These are phyloP conservation scores for Thamnophis sirtalis DNA, from an alignment of 2,113 vertebrate genomes.

Conservation along the genomic window DNA sequence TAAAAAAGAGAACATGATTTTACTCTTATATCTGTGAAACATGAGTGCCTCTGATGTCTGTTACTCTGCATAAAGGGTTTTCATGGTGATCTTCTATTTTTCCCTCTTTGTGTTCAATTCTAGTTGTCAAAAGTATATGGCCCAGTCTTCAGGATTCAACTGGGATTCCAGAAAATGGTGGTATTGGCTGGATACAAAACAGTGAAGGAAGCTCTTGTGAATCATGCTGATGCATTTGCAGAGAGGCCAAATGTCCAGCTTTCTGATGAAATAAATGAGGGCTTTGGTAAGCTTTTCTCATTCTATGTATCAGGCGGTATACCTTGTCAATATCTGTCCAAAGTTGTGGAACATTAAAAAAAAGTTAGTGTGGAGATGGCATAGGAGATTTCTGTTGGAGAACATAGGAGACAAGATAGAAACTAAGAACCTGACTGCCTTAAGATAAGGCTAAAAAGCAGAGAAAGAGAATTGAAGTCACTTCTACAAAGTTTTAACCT, in stretches of 20 bases:
- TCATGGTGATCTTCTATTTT: not conserved
- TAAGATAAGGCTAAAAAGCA: not conserved
- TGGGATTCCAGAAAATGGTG: slow-evolving; percentile 52
- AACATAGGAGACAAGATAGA: not conserved
- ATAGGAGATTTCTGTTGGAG: not conserved
- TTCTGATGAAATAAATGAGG: slow-evolving; percentile 54
- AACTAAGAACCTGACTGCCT: not conserved
- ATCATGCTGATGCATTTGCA: slow-evolving; percentile 62
- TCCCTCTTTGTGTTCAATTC: not conserved
- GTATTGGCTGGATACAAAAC: slow-evolving; percentile 66
- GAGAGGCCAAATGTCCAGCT: slow-evolving; percentile 53
- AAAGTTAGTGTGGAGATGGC: not conserved
- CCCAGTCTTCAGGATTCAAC: slow-evolving; percentile 44
- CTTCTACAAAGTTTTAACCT: not conserved
- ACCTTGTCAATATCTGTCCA: not conserved
- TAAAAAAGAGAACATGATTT: not conserved
- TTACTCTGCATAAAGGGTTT: not conserved
- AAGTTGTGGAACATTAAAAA: not conserved
- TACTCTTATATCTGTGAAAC: not conserved
- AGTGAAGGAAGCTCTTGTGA: slow-evolving; percentile 67
- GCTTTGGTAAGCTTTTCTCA: slow-evolving; percentile 42
- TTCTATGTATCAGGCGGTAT: not conserved
- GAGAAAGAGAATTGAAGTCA: not conserved
- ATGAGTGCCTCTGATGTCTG: not conserved
- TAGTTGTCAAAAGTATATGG: slow-evolving; percentile 42